A percentile compares a stretch with the other conserved stretches of the same genome.
Evolutionary conservation across 2,888 invertebrate species (phyloP).

Genomic region (Seladonia tumulorum): DNA sequence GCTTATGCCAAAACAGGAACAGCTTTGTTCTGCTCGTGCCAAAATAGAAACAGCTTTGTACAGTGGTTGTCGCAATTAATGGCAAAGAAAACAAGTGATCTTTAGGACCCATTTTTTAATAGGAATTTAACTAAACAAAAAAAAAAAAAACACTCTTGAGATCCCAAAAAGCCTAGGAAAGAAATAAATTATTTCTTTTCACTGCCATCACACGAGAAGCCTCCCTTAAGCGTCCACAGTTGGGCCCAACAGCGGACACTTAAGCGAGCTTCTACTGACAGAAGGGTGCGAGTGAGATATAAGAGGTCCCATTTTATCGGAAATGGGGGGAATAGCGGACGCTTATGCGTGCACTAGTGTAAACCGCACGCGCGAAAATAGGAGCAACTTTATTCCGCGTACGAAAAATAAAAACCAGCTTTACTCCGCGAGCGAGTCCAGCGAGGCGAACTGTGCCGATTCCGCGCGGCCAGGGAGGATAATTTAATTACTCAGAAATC

Average conservation of each 20-base stretch:
- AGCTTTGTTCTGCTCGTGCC: not conserved
- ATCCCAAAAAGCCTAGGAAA: no score
- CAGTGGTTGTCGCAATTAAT: not conserved
- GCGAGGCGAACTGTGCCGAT: not conserved
- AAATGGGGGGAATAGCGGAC: not conserved
- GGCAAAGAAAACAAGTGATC: no score
- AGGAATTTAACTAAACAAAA: no score
- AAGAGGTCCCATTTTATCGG: not conserved
- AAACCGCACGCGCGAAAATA: not conserved
- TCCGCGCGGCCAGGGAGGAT: not conserved
- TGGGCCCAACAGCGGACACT: no score
- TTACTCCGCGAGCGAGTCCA: not conserved
- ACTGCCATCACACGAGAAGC: no score
- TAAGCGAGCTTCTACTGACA: not conserved
- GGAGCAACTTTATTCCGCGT: not conserved
- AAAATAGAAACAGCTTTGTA: not conserved
- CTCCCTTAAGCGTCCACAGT: no score
- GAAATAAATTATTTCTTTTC: no score
- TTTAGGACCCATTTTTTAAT: no score
- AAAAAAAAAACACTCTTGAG: no score
- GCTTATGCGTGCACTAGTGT: not conserved
- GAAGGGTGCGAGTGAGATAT: not conserved
- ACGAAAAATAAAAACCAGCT: not conserved
- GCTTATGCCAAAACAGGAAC: not conserved
- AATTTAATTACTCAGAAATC: slow-evolving; percentile 43